Base-by-base conservation (phyloP, 2,113 vertebrate genomes). In the Tetrax tetrax region DNA sequence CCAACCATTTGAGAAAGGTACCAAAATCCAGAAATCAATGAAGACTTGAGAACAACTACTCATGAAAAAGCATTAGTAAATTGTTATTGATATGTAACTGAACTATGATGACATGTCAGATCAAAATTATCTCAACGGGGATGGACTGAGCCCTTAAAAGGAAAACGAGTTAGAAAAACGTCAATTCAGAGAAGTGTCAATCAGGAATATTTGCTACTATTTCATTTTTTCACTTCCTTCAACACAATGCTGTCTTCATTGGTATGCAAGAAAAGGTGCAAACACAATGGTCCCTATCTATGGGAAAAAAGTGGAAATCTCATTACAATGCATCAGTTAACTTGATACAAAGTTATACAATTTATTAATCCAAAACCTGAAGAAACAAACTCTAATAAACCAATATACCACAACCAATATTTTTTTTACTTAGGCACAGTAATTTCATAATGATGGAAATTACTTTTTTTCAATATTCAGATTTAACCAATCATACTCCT, bases 51-150 rank as follows among this genome's bases (percentile, higher is more conserved):
- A 91, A 65, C 18, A 75, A 51, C 21, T 28, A n/a, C 23, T 16
- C 16, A 33, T 48, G 23, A 66, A 75, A 80, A 93, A 83, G 14
- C 14, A 71, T 65, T 47, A 74, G 13, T 28, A 81, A 93, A 78
- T 74, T 79, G 51, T 75, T 78, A 68, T 11, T 89, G 43, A 54
- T 35, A 10, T 10, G 13, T 35, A 92, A 63, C 23, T 56, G 28
- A 85, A 77, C 22, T 37, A 53, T 0, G 1, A 74, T 53, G 21
- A 75, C 12, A 33, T 0, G 1, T 28, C 1, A 0, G 45, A 80
- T 37, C 24, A 75, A 84, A 91, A 78, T 27, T 53, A 35, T 75
- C 18, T 57, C 51, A 54, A 27, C 3, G 61, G 33, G 15, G 51
- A 68, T 3, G 2, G 56, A 64, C 7, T 63, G 43, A 81, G 14